phyloP scores from a whole-genome alignment of 1,140 invertebrate genomes.

The Sarcophaga peregrina region DNA sequence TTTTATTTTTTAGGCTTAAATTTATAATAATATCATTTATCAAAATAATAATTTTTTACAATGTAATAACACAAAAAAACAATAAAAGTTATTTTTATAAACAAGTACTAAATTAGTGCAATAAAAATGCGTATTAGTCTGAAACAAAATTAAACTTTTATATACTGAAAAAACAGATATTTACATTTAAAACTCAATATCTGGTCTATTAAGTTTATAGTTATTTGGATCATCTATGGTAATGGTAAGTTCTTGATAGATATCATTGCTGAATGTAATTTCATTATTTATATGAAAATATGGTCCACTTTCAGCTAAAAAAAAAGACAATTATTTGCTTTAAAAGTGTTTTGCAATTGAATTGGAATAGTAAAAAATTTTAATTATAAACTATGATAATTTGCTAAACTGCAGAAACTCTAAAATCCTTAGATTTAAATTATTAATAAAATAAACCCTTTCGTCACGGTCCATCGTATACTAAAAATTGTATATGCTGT shows the following conservation, averaged over 20 bases:
- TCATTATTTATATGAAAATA: constrained; percentile 56
- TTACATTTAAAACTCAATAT: constrained; percentile 34
- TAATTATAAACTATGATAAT: neutral
- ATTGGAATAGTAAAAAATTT: neutral
- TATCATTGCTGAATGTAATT: constrained; percentile 48
- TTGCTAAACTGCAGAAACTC: no score
- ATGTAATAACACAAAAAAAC: constrained; percentile 7
- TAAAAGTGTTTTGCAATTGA: no score
- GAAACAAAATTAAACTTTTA: neutral
- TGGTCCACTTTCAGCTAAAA: constrained; percentile 51
- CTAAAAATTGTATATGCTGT: no score
- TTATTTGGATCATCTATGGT: constrained; percentile 60
- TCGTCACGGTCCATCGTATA: no score
- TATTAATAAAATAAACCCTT: no score
- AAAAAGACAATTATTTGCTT: no score
- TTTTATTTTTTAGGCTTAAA: neutral
- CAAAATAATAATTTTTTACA: constrained; percentile 4
- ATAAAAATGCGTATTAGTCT: constrained; percentile 3
- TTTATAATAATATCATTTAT: neutral
- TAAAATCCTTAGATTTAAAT: no score
- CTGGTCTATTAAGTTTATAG: constrained; percentile 44
- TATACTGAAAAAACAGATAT: neutral
- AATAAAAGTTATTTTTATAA: constrained; percentile 11
- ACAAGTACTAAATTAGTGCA: constrained; percentile 5
- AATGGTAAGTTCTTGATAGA: constrained; percentile 54